A percentile compares a stretch with the other conserved stretches of the same genome.
Conservation (phyloP, 2,113 vertebrate genomes). For the Microtus richardsoni region DNA sequence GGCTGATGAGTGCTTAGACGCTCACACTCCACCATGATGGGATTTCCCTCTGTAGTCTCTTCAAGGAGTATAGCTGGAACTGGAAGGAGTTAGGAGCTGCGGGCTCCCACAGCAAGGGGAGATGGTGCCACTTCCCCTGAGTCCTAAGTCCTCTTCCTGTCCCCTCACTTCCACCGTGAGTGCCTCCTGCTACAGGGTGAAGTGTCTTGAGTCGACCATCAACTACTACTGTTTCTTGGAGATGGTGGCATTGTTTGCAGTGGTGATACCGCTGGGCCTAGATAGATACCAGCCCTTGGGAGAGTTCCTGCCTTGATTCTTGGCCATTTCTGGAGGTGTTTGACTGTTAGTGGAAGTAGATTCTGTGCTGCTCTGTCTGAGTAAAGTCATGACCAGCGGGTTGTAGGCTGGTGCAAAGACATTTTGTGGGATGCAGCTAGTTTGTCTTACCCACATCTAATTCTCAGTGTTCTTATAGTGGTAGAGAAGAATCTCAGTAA, state of each 20-base stretch:
- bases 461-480: background rate
- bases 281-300: background rate
- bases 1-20: background rate
- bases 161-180: background rate
- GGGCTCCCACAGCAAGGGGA: background rate
- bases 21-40: background rate
- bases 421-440: background rate
- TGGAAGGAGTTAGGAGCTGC: background rate
- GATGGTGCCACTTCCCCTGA: background rate
- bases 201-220: background rate
- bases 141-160: background rate
- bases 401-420: background rate
- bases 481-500: background rate
- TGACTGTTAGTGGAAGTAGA: background rate
- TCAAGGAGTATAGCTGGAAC: background rate
- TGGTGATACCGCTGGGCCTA: rapidly evolving
- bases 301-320: background rate
- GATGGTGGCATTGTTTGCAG: rapidly evolving
- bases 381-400: background rate
- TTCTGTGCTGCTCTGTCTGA: background rate
- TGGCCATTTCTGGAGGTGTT: background rate
- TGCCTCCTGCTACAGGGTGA: background rate
- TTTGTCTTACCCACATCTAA: background rate
- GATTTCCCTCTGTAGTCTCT: background rate
- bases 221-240: rapidly evolving